A percentile compares a stretch with the other conserved stretches of the same genome.
Conservation (phyloP, 2,797 vertebrate genomes). For the Loris lydekkerianus region DNA sequence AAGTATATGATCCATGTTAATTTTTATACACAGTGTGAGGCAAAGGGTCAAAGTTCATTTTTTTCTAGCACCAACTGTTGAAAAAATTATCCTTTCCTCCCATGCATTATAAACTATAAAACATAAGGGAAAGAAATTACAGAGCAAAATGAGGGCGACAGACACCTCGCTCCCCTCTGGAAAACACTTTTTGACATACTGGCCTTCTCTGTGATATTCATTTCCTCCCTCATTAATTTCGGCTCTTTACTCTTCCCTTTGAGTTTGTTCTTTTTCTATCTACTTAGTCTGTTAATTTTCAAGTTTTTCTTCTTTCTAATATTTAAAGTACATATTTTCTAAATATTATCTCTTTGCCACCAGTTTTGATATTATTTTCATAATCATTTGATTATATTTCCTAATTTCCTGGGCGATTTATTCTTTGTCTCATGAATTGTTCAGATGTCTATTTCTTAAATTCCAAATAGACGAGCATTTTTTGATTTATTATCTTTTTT, state of each 20-base stretch:
- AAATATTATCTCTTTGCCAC: neutral
- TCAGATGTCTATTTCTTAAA: neutral
- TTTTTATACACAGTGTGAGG: neutral
- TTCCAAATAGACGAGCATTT: neutral
- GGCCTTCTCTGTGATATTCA: neutral
- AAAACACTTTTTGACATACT: neutral
- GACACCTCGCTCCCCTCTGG: neutral
- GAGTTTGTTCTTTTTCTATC: neutral
- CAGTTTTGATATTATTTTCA: conserved; percentile 9
- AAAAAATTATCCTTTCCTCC: neutral
- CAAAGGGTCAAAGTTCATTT: neutral
- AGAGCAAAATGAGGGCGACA: neutral
- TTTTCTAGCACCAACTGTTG: neutral
- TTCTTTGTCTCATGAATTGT: neutral
- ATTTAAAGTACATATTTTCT: neutral
- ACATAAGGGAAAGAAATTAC: neutral
- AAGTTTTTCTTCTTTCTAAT: neutral
- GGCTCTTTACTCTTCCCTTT: neutral
- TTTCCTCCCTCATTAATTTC: neutral
- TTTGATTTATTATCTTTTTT: neutral
- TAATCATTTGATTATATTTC: neutral
- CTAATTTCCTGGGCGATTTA: neutral
- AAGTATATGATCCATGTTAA: neutral
- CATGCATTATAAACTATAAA: neutral
- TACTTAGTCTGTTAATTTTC: neutral